phyloP scores from a whole-genome alignment of 2,797 vertebrate species.

The Lerista edwardsae region DNA sequence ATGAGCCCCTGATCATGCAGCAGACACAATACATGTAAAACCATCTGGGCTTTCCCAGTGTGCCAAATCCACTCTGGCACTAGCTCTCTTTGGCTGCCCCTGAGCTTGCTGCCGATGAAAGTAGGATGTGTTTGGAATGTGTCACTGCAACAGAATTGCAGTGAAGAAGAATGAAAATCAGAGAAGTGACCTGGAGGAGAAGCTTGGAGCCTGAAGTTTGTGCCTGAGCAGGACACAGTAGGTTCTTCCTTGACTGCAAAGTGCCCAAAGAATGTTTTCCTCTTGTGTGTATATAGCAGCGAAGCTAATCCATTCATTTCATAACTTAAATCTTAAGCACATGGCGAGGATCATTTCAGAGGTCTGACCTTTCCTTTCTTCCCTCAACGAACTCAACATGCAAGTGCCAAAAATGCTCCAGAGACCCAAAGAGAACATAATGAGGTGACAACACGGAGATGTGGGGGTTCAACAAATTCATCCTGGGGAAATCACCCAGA shows the following conservation, averaged over 20 bases:
- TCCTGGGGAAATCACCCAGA: slow-evolving; percentile 57
- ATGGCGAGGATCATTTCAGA: slow-evolving; percentile 26
- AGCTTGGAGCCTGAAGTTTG: background rate
- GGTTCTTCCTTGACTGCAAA: background rate
- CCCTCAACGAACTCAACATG: background rate
- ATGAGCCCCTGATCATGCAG: background rate
- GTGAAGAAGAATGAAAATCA: background rate
- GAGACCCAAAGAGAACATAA: slow-evolving; percentile 58
- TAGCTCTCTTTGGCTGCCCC: background rate
- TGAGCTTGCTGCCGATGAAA: background rate
- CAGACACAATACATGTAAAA: background rate
- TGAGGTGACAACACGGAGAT: slow-evolving; percentile 60
- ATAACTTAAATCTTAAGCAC: slow-evolving; percentile 3
- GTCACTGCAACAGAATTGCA: background rate
- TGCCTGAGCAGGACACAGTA: background rate
- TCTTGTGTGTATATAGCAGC: background rate
- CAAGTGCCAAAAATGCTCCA: slow-evolving; percentile 50
- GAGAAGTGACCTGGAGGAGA: background rate
- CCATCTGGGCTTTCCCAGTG: background rate
- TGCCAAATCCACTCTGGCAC: background rate
- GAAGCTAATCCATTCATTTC: background rate
- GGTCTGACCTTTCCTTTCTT: slow-evolving; percentile 41
- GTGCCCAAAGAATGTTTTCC: background rate
- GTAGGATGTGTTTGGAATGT: background rate
- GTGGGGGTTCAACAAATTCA: slow-evolving; percentile 58